Evolutionary conservation across 2,888 invertebrate genomes (phyloP).

Genomic region (Xestia xanthographa): DNA sequence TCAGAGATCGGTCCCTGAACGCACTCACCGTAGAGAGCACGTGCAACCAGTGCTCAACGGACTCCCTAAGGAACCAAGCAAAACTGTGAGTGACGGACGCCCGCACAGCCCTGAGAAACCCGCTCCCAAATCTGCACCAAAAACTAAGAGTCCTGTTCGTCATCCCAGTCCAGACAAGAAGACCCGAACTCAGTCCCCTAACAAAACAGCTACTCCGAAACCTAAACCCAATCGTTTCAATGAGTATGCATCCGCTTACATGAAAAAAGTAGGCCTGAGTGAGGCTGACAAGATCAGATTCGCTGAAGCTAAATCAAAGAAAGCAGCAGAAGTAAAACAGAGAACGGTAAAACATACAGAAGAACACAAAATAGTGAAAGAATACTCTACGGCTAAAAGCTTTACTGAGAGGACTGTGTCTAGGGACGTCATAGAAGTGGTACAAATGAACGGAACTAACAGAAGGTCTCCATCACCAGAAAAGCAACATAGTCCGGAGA

Average conservation of each 20-base stretch:
- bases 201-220: slow-evolving; percentile 77
- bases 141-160: slow-evolving; percentile 78
- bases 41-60: slow-evolving; percentile 74
- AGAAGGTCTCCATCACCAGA: slow-evolving; percentile 81
- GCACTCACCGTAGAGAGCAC: slow-evolving; percentile 68
- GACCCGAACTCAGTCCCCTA: slow-evolving; percentile 81
- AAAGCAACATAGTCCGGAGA: slow-evolving; percentile 73
- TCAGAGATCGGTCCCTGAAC: slow-evolving; percentile 67
- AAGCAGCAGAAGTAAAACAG: slow-evolving; percentile 69
- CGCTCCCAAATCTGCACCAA: slow-evolving; percentile 65
- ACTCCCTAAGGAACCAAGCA: slow-evolving; percentile 74
- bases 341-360: slow-evolving; percentile 69
- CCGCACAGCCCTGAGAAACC: slow-evolving; percentile 80
- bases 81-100: slow-evolving; percentile 67
- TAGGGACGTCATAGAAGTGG: slow-evolving; percentile 79
- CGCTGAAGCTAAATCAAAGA: slow-evolving; percentile 75
- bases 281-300: slow-evolving; percentile 80
- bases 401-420: slow-evolving; percentile 79
- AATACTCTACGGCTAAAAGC: slow-evolving; percentile 72
- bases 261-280: slow-evolving; percentile 86
- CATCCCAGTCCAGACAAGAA: slow-evolving; percentile 85
- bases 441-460: slow-evolving; percentile 76
- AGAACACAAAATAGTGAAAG: slow-evolving; percentile 72
- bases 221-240: slow-evolving; percentile 84
- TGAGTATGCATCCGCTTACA: slow-evolving; percentile 88